Base-by-base conservation (phyloP, 2,113 vertebrate species). In the Tauraco erythrolophus region DNA sequence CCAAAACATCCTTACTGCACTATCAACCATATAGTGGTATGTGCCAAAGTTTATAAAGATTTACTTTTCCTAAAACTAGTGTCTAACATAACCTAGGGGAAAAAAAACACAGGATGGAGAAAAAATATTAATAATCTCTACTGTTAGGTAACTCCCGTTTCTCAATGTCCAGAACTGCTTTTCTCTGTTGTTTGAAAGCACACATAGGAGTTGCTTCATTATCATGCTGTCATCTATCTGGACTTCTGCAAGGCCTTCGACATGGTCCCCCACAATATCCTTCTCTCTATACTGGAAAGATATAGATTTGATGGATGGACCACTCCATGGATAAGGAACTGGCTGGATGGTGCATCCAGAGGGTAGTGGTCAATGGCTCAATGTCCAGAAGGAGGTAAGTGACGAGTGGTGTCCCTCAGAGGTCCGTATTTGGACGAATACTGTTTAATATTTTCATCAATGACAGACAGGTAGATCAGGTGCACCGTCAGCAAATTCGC, bases 361-460 rank as follows among this genome's bases (percentile, higher is more conserved):
- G 10, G n/a, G 31, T 17, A 48, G 24, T 25, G 43, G 50, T 54
- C 65, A 86, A 46, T 1, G 28, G 35, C 19, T 33, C 41, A 25
- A 5, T 13, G 22, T 14, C 22, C 4, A 2, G 2, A 70, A 2
- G 6, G 46, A 87, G 33, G 7, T 17, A 4, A 27, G 35, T 14
- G 57, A 71, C 41, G 41, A 41, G 41, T 41, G 41, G 41, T 2
- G 7, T 57, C 46, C 28, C 27, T n/a, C 41, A 33, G 31, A 10
- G 39, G 22, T 30, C 61, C 0, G 0, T 50, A 22, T 1, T 45
- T 33, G 30, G 27, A 78, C 9, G 31, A 28, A 18, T 8, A 23
- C n/a, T 50, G 33, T 21, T 46, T 19, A 51, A 0, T 8, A 27
- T 5, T 57, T 66, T 69, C 41, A 66, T 27, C 54, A 69, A 4